Evolutionary conservation across 2,888 invertebrate species (phyloP).

Genomic region (Zygothrica quintamaculata): DNA sequence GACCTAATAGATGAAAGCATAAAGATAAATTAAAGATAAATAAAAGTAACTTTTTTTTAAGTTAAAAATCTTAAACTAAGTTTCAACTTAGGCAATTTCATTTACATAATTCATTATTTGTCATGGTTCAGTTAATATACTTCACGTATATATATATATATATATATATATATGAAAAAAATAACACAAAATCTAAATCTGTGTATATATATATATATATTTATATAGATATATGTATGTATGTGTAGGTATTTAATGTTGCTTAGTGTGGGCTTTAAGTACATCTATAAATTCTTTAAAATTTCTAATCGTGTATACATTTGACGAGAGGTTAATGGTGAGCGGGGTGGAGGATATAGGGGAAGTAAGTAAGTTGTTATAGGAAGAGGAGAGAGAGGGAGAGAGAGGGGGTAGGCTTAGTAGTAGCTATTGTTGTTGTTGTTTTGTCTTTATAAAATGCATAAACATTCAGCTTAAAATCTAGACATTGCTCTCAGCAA

Average conservation of each 20-base stretch:
- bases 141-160: constrained; percentile 40
- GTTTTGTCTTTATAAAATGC: constrained; percentile 62
- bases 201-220: constrained; percentile 13
- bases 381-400: neutral
- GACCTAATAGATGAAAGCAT: constrained; percentile 16
- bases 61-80: constrained; percentile 45
- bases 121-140: constrained; percentile 73
- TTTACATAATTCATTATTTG: constrained; percentile 73
- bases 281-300: constrained; percentile 77
- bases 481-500: constrained; percentile 65
- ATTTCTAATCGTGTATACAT: constrained; percentile 75
- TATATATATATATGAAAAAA: constrained; percentile 16
- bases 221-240: constrained; percentile 16
- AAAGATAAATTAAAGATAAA: constrained; percentile 5
- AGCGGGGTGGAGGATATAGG: neutral
- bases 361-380: too few species aligned
- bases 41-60: too few species aligned
- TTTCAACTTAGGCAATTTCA: constrained; percentile 49
- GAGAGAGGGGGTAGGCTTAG: constrained; percentile 7
- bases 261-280: constrained; percentile 49
- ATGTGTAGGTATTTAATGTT: constrained; percentile 37
- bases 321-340: constrained; percentile 4
- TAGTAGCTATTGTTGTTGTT: constrained; percentile 26
- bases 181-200: constrained; percentile 5
- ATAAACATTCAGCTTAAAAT: constrained; percentile 71